Base-by-base conservation (phyloP, 2,888 invertebrate genomes). In the Hirtodrosophila duncani region DNA sequence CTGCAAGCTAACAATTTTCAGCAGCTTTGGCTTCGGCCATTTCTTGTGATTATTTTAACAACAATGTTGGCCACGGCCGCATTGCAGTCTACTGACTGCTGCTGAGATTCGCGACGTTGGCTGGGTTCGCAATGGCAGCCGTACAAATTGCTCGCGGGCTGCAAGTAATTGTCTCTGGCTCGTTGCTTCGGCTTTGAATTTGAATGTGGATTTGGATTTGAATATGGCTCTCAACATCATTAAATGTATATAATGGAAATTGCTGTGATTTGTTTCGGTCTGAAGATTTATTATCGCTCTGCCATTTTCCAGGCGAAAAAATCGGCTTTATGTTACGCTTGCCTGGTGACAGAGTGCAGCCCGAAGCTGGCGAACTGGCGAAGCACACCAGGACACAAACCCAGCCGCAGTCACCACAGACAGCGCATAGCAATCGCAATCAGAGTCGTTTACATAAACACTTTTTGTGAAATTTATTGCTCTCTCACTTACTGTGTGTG, bases 241-340 rank as follows among this genome's bases (percentile, higher is more conserved):
- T 81, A 75, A 75, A 80, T 67, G 77, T 75, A 71, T 64, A 70
- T 79, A 75, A 74, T 81, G 72, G 66, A 75, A n/a, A 78, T 81
- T 70, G 67, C 75, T 74, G 75, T 74, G 75, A 75, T 75, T 75
- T 81, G 75, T 81, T 75, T 70, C 65, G 43, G 58, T 65, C 63
- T 41, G 41, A 63, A 67, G 79, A 75, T 75, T 75, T 75, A 81
- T 75, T 79, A 70, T 74, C 74, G 66, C 79, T 45, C 48, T 52
- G 51, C 63, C 59, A 57, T 78, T 71, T 72, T 75, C 80, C 75
- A 69, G 67, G 62, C 80, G 64, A 72, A 66, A 67, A 72, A 74
- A 78, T 81, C 67, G 75, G 69, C 64, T 67, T 77, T 74, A 56
- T 67, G 74, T 72, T 81, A 60, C 75, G 75, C 78, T 69, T 62